A percentile compares a stretch with the other conserved stretches of the same genome.
Evolutionary conservation across 2,113 vertebrate species (phyloP).

Genomic region (Rhinolophus sinicus): DNA sequence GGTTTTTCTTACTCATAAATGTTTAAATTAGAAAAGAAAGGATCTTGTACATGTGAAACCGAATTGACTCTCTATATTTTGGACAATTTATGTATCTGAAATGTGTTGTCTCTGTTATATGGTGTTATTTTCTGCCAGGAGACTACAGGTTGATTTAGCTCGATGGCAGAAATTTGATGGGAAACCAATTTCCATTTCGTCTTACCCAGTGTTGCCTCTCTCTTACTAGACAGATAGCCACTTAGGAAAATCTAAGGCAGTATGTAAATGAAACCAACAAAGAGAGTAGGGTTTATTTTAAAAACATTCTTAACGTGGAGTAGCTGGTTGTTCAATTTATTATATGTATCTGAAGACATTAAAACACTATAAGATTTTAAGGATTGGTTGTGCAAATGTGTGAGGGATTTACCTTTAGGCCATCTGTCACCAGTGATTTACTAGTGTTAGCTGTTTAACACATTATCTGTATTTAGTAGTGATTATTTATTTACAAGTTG

Average conservation of each 20-base stretch:
- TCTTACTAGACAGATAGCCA: conserved; percentile 76
- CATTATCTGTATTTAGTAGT: conserved; percentile 86
- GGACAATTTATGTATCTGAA: conserved; percentile 91
- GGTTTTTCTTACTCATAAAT: conserved; percentile 68
- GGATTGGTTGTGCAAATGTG: conserved; percentile 83
- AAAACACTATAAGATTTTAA: conserved; percentile 74
- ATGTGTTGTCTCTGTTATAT: conserved; percentile 89
- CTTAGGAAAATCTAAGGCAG: conserved; percentile 80
- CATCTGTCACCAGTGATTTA: conserved; percentile 86
- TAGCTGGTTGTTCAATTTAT: conserved; percentile 83
- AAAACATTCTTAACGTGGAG: conserved; percentile 82
- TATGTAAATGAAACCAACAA: conserved; percentile 82
- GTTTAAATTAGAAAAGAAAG: conserved; percentile 70
- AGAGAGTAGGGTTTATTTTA: conserved; percentile 82
- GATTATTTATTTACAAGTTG: conserved; percentile 87
- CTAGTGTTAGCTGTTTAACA: conserved; percentile 87
- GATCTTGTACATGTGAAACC: conserved; percentile 83
- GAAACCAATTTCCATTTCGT: conserved; percentile 82
- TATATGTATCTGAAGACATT: conserved; percentile 83
- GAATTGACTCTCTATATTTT: conserved; percentile 86
- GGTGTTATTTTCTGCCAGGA: conserved; percentile 84
- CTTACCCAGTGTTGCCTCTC: conserved; percentile 76
- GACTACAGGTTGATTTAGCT: conserved; percentile 86
- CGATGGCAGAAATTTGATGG: conserved; percentile 88
- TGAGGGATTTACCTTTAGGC: conserved; percentile 84